phyloP scores from a whole-genome alignment of 2,113 vertebrate species.

The Seriola aureovittata region DNA sequence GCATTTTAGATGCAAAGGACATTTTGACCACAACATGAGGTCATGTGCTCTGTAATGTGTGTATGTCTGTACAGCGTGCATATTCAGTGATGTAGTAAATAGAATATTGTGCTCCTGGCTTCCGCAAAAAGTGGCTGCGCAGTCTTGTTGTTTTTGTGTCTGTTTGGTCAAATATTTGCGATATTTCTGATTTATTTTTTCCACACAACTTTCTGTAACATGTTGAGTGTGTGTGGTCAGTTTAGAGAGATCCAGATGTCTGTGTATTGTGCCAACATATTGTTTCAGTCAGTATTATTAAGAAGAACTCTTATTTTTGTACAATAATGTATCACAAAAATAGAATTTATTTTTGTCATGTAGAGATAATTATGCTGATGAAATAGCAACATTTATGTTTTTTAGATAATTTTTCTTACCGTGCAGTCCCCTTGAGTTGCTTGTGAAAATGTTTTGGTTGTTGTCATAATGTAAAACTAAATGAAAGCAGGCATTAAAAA shows the following conservation, averaged over 20 bases:
- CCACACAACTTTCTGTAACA: background rate
- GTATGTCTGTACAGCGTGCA: background rate
- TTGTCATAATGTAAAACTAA: conserved; percentile 22
- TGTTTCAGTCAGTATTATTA: conserved; percentile 67
- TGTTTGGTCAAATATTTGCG: background rate
- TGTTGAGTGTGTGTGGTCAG: conserved; percentile 1
- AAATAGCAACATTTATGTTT: conserved; percentile 1
- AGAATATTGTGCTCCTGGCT: background rate
- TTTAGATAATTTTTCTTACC: background rate
- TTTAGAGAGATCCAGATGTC: background rate
- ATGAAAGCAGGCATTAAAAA: conserved; percentile 25
- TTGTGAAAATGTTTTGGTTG: conserved; percentile 15
- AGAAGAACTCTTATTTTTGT: conserved; percentile 41
- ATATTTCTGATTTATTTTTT: background rate
- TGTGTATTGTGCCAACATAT: conserved; percentile 28
- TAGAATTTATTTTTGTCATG: conserved; percentile 55
- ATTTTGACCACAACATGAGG: background rate
- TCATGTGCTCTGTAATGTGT: background rate
- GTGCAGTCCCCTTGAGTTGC: background rate
- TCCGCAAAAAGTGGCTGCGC: background rate
- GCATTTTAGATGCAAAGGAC: background rate
- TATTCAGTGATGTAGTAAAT: background rate
- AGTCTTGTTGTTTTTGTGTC: background rate
- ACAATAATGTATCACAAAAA: conserved; percentile 7
- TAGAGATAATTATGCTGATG: conserved; percentile 1